Percentiles rank a stretch among this genome's conserved stretches.
Conservation (phyloP, 30 jellyfish, hydroid and myxozoan species). For the Clytia hemisphaerica region DNA sequence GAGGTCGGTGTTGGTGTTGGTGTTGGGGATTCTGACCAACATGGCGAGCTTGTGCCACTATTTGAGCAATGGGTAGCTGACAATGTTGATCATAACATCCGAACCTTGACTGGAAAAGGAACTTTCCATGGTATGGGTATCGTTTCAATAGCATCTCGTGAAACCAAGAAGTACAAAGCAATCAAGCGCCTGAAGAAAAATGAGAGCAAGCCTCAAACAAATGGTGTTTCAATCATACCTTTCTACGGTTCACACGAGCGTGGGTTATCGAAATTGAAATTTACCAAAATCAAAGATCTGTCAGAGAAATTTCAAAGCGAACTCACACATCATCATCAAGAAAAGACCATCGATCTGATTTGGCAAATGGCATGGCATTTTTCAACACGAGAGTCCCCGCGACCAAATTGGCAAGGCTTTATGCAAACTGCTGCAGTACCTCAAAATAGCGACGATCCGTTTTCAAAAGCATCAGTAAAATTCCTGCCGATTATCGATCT, state of each 20-base stretch:
- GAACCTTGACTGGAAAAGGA: slow-evolving; percentile 14
- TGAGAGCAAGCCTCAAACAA: background rate
- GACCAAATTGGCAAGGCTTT: slow-evolving; percentile 52
- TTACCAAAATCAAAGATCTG: background rate
- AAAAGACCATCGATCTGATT: slow-evolving; percentile 7
- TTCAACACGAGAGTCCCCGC: background rate
- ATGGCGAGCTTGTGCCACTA: no score
- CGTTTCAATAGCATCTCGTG: no score
- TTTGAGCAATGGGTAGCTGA: background rate
- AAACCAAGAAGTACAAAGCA: background rate
- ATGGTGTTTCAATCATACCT: background rate
- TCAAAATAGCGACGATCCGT: background rate
- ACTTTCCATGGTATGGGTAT: no score
- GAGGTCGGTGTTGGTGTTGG: no score
- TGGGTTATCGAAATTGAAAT: slow-evolving; percentile 3
- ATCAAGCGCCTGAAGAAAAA: slow-evolving; percentile 10
- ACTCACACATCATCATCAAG: background rate
- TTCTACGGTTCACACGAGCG: background rate
- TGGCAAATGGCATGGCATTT: slow-evolving; percentile 34
- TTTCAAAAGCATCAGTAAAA: background rate
- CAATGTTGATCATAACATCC: slow-evolving; percentile 22
- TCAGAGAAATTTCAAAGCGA: background rate
- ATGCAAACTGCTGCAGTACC: slow-evolving; percentile 31
- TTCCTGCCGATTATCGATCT: slow-evolving; percentile 37
- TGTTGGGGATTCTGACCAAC: no score